A percentile compares a stretch with the other conserved stretches of the same genome.
Conservation (phyloP, 2,113 vertebrate species). For the Notothenia rossii region DNA sequence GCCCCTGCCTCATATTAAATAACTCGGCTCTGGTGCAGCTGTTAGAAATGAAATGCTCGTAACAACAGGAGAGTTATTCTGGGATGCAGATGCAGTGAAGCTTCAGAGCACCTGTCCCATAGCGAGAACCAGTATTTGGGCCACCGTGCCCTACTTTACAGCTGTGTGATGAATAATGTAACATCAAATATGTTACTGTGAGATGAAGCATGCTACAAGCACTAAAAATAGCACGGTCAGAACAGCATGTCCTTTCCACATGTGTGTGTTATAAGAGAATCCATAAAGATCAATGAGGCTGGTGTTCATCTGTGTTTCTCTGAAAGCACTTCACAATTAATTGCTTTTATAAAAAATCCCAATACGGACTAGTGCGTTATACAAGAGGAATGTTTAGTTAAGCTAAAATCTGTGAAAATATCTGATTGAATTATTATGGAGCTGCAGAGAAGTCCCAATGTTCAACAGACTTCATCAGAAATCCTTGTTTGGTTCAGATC, state of each 20-base stretch:
- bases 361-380: too few relatives aligned
- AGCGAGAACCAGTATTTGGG: conserved; percentile 17
- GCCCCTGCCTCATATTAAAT: neutral
- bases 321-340: too few relatives aligned
- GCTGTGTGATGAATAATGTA: conserved; percentile 30
- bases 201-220: neutral
- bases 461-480: too few relatives aligned
- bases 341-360: neutral
- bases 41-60: conserved; percentile 17
- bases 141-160: conserved; percentile 59
- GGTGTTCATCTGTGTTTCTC: neutral
- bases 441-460: too few relatives aligned
- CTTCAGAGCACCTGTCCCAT: conserved; percentile 52
- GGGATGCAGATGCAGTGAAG: conserved; percentile 14
- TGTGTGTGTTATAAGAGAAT: neutral
- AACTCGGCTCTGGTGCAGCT: neutral
- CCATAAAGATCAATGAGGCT: neutral
- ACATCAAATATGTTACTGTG: conserved; percentile 9
- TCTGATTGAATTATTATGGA: too few relatives aligned
- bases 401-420: too few relatives aligned
- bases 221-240: neutral
- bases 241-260: neutral
- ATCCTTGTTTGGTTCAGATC: too few relatives aligned
- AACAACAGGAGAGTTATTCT: conserved; percentile 28
- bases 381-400: too few relatives aligned